Conservation (phyloP, 1,140 invertebrate genomes). For the Psilanteris sp. region DNA sequence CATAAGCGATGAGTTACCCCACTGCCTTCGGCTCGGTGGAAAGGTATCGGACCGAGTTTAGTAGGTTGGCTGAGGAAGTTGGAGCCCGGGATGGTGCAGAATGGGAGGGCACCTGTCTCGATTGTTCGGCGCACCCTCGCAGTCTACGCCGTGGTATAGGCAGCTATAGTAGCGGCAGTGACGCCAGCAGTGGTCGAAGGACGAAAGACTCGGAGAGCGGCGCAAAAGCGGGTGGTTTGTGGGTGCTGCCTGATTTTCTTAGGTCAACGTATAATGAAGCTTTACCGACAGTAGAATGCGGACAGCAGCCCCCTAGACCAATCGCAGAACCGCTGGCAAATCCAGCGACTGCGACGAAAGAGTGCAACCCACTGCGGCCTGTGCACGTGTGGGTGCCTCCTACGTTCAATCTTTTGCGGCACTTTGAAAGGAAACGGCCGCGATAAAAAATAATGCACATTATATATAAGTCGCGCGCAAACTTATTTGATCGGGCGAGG, state of each 20-base stretch:
- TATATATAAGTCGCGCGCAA: too few relatives aligned
- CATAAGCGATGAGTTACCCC: conserved; percentile 80
- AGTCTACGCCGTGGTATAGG: conserved; percentile 58
- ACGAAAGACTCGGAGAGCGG: conserved; percentile 59
- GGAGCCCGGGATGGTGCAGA: conserved; percentile 46
- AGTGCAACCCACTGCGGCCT: conserved; percentile 63
- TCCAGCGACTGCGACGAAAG: conserved; percentile 64
- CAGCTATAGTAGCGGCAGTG: conserved; percentile 56
- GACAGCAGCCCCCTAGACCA: conserved; percentile 68
- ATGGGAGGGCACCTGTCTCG: conserved; percentile 74
- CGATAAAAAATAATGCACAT: conserved; percentile 41
- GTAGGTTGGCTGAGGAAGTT: conserved; percentile 56
- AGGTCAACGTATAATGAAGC: conserved; percentile 81
- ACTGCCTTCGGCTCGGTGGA: conserved; percentile 30
- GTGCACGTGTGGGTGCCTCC: conserved; percentile 68
- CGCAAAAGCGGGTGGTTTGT: conserved; percentile 56
- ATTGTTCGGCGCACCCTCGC: conserved; percentile 71
- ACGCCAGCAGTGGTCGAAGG: conserved; percentile 66
- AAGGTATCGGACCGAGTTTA: conserved; percentile 52
- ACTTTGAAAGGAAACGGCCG: too few relatives aligned
- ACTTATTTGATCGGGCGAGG: too few relatives aligned
- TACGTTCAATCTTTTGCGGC: conserved; percentile 55
- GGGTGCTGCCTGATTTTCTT: conserved; percentile 79
- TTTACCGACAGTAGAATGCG: conserved; percentile 63
- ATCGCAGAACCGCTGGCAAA: conserved; percentile 60